Base-by-base conservation (phyloP, 2,113 vertebrate species). In the Alexandromys fortis region DNA sequence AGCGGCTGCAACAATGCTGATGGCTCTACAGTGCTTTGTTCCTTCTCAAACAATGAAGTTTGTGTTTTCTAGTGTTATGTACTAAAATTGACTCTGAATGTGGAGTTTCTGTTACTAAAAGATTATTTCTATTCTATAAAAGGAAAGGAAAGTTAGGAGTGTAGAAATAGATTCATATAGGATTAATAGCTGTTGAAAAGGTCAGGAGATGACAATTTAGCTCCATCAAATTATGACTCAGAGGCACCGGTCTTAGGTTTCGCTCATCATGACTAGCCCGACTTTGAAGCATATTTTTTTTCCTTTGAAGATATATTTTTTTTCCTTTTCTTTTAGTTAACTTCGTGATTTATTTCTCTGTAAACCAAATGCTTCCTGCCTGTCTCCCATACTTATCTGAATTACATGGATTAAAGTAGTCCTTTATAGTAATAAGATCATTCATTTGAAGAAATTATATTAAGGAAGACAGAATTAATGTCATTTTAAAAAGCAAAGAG, bases 391-490 rank as follows among this genome's bases (percentile, higher is more conserved):
- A 21, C 67, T 90, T 89, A 81, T 86, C 63, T 61, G 76, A 35
- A 89, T 94, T 63, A 35, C 78, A 45, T 85, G 35, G 42, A 14
- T 86, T 55, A 89, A 89, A 87, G 49, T 11, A 9, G 73, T 76
- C 38, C 30, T 95, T 86, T 78, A 5, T n/a, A 79, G 3, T 3
- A 49, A 89, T 42, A 47, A 95, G n/a, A 93, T 52, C 72, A 86
- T 58, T 22, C 11, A 0, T 90, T 94, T 92, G 58, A 96, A 94
- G 85, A 70, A 93, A 14, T 1, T 90, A 0, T 55, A 89, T 72
- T 73, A 81, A 30, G 67, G 68, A 92, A 52, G 7, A 81, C 0
- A 95, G 45, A 95, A 89, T 92, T 95, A 75, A 83, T 89, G 14
- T 91, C 13, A 8, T 28, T 96, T 75, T 35, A 73, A 47, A 73